Base-by-base conservation (phyloP, 2,888 invertebrate genomes). In the Fragum fragum region DNA sequence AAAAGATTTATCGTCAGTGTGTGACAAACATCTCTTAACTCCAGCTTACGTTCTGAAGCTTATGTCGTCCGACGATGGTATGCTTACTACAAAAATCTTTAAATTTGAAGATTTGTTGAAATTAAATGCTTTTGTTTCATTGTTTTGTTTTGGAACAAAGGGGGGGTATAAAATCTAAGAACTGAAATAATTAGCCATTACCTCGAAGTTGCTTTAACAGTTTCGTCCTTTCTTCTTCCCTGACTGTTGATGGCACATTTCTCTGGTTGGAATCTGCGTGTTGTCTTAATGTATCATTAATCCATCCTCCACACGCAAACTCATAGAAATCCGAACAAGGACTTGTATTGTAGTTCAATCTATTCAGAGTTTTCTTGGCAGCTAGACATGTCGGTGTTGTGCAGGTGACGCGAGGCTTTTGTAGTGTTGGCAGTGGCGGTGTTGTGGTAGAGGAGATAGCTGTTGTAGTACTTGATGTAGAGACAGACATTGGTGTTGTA, bases 291-390 rank as follows among this genome's bases (percentile, higher is more conserved):
- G 29, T 69, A 18, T 61, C 9, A n/a, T 57, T 21, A 23, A 39
- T 11, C 83, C 83, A 83, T 7, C 36, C 32, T n/a, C 83, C 83
- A 61, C 83, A 83, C 5, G 83, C 69, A 71, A 79, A 79, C 23
- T 73, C 39, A 66, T 76, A 76, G 21, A 83, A 79, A 29, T 83
- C 76, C 9, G 18, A 42, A 39, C 79, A 79, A 6, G 83, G 83
- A 71, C 74, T 76, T 21, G 39, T 72, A 18, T n/a, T 23, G 55
- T 68, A 76, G 52, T 79, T 73, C 7, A 83, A 57, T 47, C 39
- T 83, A 32, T 32, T 26, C 6, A 83, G 16, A 32, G 79, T 52
- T 52, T 52, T 68, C 21, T 73, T 73, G 6, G 79, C 79, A 18
- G 76, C 55, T 32, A 53, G 28, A 32, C 82, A 83, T 2, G 32